These are phyloP conservation scores for Anarsia innoxiella DNA, from an alignment of 2,888 invertebrate species.

Conservation along the genomic window DNA sequence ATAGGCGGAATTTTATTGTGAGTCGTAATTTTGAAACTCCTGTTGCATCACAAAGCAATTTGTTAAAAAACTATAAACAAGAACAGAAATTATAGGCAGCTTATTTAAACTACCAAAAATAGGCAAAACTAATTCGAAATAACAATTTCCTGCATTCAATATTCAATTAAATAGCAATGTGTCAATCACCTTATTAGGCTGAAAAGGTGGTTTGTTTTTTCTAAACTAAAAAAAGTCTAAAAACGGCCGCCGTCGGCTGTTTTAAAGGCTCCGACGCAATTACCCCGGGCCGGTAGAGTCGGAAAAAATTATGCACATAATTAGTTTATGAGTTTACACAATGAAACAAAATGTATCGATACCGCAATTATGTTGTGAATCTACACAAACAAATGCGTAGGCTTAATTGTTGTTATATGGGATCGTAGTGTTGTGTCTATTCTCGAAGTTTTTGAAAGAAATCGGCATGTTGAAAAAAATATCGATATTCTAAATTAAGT, in stretches of 20 bases:
- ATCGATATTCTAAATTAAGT: no score
- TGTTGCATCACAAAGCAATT: no score
- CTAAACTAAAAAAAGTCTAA: constrained; percentile 9
- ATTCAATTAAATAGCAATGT: constrained; percentile 48
- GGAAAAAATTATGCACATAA: constrained; percentile 41
- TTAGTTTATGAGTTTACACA: constrained; percentile 70
- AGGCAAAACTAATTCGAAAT: constrained; percentile 11
- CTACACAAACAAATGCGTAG: constrained; percentile 56
- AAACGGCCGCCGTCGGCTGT: constrained; percentile 25
- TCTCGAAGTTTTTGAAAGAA: no score
- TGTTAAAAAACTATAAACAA: no score
- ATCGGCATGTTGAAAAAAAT: no score
- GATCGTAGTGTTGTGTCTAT: not conserved
- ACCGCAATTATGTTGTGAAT: constrained; percentile 59
- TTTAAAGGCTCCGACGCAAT: constrained; percentile 51
- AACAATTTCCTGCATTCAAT: constrained; percentile 20
- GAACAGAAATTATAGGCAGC: constrained; percentile 5
- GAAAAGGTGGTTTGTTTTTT: constrained; percentile 43
- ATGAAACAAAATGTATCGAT: constrained; percentile 47
- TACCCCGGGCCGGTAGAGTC: constrained; percentile 27
- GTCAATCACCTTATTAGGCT: constrained; percentile 68
- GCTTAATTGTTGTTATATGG: constrained; percentile 42
- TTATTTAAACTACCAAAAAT: constrained; percentile 3
- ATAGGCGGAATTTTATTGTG: no score
- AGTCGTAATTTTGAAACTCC: no score